Evolutionary conservation across 2,797 vertebrate species (phyloP).

Genomic region (Sebastes miniatus): DNA sequence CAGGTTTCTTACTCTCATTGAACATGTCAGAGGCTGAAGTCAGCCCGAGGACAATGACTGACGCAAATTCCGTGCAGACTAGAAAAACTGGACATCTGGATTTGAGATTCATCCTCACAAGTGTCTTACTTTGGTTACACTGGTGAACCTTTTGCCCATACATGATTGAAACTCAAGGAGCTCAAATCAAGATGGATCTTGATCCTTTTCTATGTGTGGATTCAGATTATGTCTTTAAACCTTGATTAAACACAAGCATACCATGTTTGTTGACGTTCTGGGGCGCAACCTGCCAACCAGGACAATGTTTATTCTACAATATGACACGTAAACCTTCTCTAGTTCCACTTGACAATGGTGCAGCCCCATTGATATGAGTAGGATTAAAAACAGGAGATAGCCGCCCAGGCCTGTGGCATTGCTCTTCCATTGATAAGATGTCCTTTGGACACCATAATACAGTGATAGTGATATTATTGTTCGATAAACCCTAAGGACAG

Average conservation of each 20-base stretch:
- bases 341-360: constrained; percentile 14
- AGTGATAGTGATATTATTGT: constrained; percentile 43
- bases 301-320: constrained; percentile 20
- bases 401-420: constrained; percentile 51
- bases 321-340: constrained; percentile 24
- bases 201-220: neutral
- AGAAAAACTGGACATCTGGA: neutral
- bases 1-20: constrained; percentile 54
- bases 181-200: neutral
- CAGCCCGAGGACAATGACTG: constrained; percentile 33
- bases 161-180: neutral
- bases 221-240: constrained; percentile 8
- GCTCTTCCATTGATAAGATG: constrained; percentile 4
- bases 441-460: neutral
- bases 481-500: constrained; percentile 16
- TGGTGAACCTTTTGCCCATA: neutral
- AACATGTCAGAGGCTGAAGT: constrained; percentile 30
- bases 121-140: neutral
- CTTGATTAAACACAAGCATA: constrained; percentile 1
- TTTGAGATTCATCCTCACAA: neutral
- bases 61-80: constrained; percentile 9
- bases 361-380: neutral
- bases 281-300: constrained; percentile 2
- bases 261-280: constrained; percentile 29
- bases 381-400: constrained; percentile 11